Conservation (phyloP, 2,113 vertebrate genomes). For the Probosciger aterrimus region DNA sequence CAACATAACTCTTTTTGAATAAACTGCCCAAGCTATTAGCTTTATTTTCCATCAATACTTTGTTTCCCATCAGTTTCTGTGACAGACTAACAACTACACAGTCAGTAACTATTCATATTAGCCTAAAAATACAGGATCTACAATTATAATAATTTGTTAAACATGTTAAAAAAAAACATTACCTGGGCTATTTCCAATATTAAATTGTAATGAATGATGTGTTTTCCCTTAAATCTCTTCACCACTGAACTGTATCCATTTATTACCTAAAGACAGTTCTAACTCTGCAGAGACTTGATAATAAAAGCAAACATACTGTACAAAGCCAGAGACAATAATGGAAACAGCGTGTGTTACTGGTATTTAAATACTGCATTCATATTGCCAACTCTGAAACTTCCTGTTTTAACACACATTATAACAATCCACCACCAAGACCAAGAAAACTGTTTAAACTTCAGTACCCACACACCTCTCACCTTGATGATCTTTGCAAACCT, state of each 20-base stretch:
- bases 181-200: constrained; percentile 6
- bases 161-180: neutral
- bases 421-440: neutral
- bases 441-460: neutral
- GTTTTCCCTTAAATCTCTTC: constrained; percentile 28
- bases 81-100: neutral
- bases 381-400: neutral
- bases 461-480: neutral
- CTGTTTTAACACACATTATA: neutral
- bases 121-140: neutral
- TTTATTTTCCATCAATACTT: neutral
- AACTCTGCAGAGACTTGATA: constrained; percentile 3
- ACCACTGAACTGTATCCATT: neutral
- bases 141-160: neutral
- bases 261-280: neutral
- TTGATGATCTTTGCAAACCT: neutral
- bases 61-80: neutral
- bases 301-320: neutral
- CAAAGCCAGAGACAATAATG: neutral
- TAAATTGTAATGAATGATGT: neutral
- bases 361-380: neutral
- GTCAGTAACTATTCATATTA: neutral
- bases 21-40: neutral
- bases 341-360: neutral
- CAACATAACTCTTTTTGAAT: neutral